Evolutionary conservation across 2,113 vertebrate species (phyloP), one percentile per base, ranked within the genome.

Genomic region (Lipophrys pholis): DNA sequence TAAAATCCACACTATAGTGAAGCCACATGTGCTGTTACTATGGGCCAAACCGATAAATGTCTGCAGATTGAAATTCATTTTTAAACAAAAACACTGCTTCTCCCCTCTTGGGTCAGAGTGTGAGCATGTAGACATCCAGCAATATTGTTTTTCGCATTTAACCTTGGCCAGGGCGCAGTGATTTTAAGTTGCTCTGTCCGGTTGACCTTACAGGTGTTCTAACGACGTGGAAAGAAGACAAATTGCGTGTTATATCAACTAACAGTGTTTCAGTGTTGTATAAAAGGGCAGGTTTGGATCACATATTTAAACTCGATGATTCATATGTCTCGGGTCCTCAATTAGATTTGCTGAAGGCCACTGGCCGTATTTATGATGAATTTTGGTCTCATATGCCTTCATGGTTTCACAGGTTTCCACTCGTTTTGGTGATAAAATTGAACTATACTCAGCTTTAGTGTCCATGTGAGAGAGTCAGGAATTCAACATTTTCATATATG

Each of bases 131-230:
- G 38, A 39, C 17, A 16, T 9, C 40, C 62, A 64, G 30, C 7
- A 43, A 0, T n/a, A 8, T 9, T 57, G 70, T 35, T 57, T 64
- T 54, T 0, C 58, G 46, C 39, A 8, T 78, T 67, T 81, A 64
- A 87, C 77, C 84, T 81, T 87, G 81, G 40, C 53, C 68, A 52
- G 73, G 62, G 67, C 63, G 65, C 14, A 41, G 15, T 73, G 69
- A 14, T 63, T 76, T 42, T 30, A 59, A 66, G n/a, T 54, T 43
- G n/a, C n/a, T 45, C n/a, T n/a, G 6, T 53, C 38, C n/a, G 60
- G 5, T 21, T 73, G 17, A 52, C 76, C 55, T 69, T 14, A 74
- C 17, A 65, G 30, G 21, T 69, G 69, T 8, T 53, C 51, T 1
- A 38, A 52, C 11, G 45, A 69, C 21, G 8, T 78, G 41, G 43